Base-by-base conservation (phyloP, 2,797 vertebrate species). In the Anabacerthia variegaticeps region DNA sequence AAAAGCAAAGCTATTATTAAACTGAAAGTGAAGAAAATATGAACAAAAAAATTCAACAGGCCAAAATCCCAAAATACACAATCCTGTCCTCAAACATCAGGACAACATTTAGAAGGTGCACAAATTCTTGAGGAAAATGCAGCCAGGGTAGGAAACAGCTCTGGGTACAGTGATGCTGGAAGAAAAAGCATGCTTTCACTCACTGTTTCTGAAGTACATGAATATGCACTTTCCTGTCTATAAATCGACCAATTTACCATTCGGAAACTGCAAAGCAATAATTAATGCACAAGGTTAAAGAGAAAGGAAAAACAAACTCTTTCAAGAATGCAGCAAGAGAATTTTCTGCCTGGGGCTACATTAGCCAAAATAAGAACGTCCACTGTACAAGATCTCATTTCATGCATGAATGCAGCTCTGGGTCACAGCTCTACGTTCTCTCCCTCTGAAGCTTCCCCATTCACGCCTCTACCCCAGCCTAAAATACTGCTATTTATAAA, bases 351-450 rank as follows among this genome's bases (percentile, higher is more conserved):
- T 55, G 73, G 14, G 48, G 95, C 85, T 86, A 63, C 92, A 84
- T 91, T 84, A 96, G 76, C 94, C 93, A 91, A 95, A 95, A 84
- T 79, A 91, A 93, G 89, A 88, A 88, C 0, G 79, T 93, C 95
- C 88, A 94, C 91, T 76, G 76, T 71, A 90, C 84, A 92, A 52
- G 76, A 91, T 76, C 95, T 96, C 68, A 95, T 95, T 93, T 95
- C 87, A 93, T 79, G 89, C 76, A 89, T 96, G 95, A 84, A 84
- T 88, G 89, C 92, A 92, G 54, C 93, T 90, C 88, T 78, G 66
- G 91, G 91, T 94, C 96, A 93, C 89, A 84, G 92, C 69, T 82
- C 75, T 52, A 73, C 0, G 0, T 48, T 85, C 51, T 67, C 52
- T 92, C 52, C 44, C 63, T 90, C 89, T 63, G 56, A 91, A 93